Base-by-base conservation (phyloP, 2,888 invertebrate species). In the Cactoblastis cactorum region DNA sequence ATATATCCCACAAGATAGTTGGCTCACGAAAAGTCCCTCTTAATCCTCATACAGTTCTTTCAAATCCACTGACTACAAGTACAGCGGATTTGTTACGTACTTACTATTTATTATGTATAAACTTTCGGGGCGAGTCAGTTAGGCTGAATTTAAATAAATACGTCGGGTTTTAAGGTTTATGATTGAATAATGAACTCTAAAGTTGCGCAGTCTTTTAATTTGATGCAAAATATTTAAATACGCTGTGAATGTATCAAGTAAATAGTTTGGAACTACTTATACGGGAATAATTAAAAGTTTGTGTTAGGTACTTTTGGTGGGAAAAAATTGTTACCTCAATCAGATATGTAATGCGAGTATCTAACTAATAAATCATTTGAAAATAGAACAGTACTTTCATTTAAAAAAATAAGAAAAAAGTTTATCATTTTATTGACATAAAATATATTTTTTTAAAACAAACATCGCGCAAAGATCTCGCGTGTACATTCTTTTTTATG, bases 1-100 rank as follows among this genome's bases (percentile, higher is more conserved):
- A 83, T 82, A 83, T 82, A 83, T 82, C 78, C 73, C 61, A 58
- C 69, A 80, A 84, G 84, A 87, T 80, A 80, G 82, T 85, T 86
- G 77, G 72, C 68, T 67, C 67, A 68, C 67, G 69, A 70, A 77
- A 77, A 75, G 70, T 74, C 63, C 56, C 62, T 59, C 65, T 69
- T 66, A 63, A 62, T 61, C 55, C 56, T 35, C 34, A 53, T 49
- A 41, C 32, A 49, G 19, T 49, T 49, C 45, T 50, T 51, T 49
- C 49, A 52, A 52, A 52, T 34, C 50, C 41, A 50, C 47, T 15
- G 24, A 47, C 35, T 47, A 17, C 35, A 41, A 43, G 28, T 17
- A 32, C 33, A 8, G 46, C n/a, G 19, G n/a, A 34, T 47, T 47
- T 37, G 24, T 47, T 37, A 18, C 14, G 15, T 47, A 34, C 24